Evolutionary conservation across 2,113 vertebrate genomes (phyloP), one percentile per base, ranked within the genome.

Genomic region (Gasterosteus nipponicus): DNA sequence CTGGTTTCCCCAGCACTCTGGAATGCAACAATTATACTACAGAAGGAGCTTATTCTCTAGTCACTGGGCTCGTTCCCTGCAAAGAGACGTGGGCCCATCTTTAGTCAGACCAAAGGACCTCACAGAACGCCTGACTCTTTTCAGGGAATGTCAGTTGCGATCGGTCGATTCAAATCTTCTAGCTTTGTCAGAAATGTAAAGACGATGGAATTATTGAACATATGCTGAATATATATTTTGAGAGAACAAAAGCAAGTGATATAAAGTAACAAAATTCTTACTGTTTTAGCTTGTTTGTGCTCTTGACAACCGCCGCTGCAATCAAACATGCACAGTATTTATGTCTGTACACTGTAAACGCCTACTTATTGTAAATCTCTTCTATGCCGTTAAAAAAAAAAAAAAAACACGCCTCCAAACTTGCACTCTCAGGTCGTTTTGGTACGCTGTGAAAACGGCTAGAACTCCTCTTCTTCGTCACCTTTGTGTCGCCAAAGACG

Each of bases 1-100:
- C 75, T 66, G 77, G 68, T 87, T 86, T 82, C 73, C 57, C 58
- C 64, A 72, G 73, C 80, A 69, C 82, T 84, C 69, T 75, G 91
- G 88, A 92, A 90, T 90, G 89, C 87, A 85, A 91, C 81, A 89
- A 87, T 92, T 86, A 87, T 73, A 78, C 84, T 77, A 75, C 74
- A 77, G 81, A 83, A 86, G 85, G 63, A 81, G 81, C 76, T 86
- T 86, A 84, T 89, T 83, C 31, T 10, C 78, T 67, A 49, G 72
- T 78, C 68, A 22, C 65, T 51, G 65, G 78, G 49, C 86, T 79
- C 80, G 58, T 64, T 57, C 78, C 79, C 70, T 53, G 44, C 61
- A 54, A 59, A 41, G 68, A 80, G 69, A 81, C 54, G 74, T 5
- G 12, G 42, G 69, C 63, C 78, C 81, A 75, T 73, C 57, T 75